Evolutionary conservation across 2,113 vertebrate genomes (phyloP), one percentile per base, ranked within the genome.

Genomic region (Myodes glareolus): DNA sequence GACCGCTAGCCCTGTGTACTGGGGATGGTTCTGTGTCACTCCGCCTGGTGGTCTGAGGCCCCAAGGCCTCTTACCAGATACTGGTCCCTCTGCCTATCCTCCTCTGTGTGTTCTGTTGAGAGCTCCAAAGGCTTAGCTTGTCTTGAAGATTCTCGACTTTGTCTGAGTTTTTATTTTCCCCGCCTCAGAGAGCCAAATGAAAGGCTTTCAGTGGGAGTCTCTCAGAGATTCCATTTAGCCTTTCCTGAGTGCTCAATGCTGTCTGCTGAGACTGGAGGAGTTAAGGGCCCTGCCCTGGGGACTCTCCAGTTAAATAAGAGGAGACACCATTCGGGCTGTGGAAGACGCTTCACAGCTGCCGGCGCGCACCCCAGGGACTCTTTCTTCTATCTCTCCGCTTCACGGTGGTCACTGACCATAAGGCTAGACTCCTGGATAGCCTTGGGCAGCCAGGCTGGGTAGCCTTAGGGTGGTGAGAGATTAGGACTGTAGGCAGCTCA

Each of bases 211-310:
- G 31, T 36, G 58, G 78, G 14, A 91, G 78, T 84, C 90, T 77
- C 88, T 75, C 45, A 85, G 81, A 96, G 75, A 78, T 39, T 87
- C 73, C 75, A 90, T 58, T 95, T 72, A 88, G 65, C 27, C 0
- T 81, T 90, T 91, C 75, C 96, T 68, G 90, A 94, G 87, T 77
- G 86, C 80, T 94, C 68, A 17, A 3, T 19, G 14, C 88, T 25
- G 39, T 29, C 80, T 91, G 85, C 89, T 0, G 61, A 12, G 78
- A 80, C 86, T 39, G 36, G 55, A 81, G 90, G 75, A 80, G 87
- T 78, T 95, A 93, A 96, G 93, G 94, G 73, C 95, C 94, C 77
- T 63, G 89, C 96, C 77, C 97, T 86, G 61, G 96, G 95, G 93
- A 92, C 68, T 84, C 61, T 92, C 73, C 67, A 52, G 86, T 96